phyloP scores from a whole-genome alignment of 2,113 vertebrate genomes.

The Ailurus styani region DNA sequence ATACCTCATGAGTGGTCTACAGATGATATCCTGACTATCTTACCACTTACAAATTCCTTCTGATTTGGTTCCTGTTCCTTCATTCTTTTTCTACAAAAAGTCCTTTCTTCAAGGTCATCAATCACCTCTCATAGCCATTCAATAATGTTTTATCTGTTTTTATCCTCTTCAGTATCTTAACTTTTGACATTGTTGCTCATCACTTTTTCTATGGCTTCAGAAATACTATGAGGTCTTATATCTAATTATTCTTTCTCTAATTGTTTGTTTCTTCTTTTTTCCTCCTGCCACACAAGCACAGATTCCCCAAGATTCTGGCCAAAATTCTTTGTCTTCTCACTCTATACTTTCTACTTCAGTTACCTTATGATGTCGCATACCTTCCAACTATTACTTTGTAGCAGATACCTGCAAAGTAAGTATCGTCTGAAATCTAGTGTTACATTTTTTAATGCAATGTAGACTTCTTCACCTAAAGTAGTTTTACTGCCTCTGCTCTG shows the following conservation, averaged over 20 bases:
- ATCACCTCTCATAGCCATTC: neutral
- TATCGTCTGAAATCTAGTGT: neutral
- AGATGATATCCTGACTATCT: neutral
- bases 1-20: neutral
- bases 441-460: neutral
- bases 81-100: neutral
- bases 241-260: neutral
- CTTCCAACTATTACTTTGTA: neutral
- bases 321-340: neutral
- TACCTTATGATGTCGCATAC: neutral
- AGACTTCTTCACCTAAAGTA: neutral
- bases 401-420: neutral
- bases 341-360: neutral
- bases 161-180: neutral
- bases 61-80: neutral
- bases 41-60: neutral
- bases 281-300: neutral
- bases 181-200: neutral
- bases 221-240: neutral
- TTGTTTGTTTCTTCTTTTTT: neutral
- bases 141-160: neutral
- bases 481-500: neutral
- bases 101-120: neutral
- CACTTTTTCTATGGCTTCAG: neutral
- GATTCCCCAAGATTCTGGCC: neutral